Evolutionary conservation across 2,888 invertebrate genomes (phyloP).

Genomic region (Lepidochrysops patricia): DNA sequence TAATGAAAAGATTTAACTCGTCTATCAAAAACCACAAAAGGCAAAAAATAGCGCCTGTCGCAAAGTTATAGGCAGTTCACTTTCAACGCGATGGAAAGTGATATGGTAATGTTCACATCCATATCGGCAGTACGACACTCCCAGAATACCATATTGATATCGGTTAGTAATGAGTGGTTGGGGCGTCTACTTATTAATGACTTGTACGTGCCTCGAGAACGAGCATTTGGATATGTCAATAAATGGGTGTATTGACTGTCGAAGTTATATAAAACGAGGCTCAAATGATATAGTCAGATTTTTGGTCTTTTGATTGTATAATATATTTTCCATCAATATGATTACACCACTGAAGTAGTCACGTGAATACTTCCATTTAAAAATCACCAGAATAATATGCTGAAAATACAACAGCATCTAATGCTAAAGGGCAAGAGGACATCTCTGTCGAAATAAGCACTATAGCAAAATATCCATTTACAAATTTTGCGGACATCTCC

Average conservation of each 20-base stretch:
- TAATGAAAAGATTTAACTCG: not conserved
- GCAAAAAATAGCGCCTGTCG: not conserved
- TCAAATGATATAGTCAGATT: too few species aligned
- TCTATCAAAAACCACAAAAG: not conserved
- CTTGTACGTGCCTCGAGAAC: not conserved
- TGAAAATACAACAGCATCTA: too few species aligned
- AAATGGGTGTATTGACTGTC: not conserved
- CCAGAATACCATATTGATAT: not conserved
- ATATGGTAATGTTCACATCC: not conserved
- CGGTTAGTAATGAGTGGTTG: not conserved
- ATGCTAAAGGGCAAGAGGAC: too few species aligned
- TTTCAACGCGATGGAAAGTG: conserved; percentile 3
- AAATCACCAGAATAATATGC: too few species aligned
- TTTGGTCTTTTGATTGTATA: too few species aligned
- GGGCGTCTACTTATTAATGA: not conserved
- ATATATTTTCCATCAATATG: too few species aligned
- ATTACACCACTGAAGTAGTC: too few species aligned
- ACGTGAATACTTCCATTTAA: too few species aligned
- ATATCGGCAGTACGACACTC: not conserved
- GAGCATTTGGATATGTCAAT: not conserved
- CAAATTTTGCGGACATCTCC: too few species aligned
- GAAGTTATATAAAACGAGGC: too few species aligned
- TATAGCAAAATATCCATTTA: too few species aligned
- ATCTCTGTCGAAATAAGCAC: too few species aligned
- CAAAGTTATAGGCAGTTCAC: not conserved